These are phyloP conservation scores for Diglossa cyanea DNA, from an alignment of 2,797 vertebrate species.

Conservation along the genomic window DNA sequence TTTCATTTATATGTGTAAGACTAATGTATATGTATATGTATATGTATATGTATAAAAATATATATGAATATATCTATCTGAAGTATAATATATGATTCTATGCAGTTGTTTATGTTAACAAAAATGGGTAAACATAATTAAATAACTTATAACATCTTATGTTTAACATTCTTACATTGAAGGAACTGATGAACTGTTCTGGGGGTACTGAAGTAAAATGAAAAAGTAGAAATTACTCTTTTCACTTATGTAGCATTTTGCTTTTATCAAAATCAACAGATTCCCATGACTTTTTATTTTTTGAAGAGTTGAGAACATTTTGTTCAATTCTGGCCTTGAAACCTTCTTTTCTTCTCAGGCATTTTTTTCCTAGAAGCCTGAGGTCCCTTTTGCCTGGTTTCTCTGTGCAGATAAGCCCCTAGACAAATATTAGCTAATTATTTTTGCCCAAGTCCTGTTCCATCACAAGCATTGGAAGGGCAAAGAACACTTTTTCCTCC, in stretches of 20 bases:
- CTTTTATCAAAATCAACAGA: not conserved
- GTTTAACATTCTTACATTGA: not conserved
- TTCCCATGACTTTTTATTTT: not conserved
- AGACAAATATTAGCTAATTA: constrained; percentile 26
- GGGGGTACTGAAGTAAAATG: not conserved
- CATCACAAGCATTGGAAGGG: not conserved
- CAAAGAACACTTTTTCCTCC: constrained; percentile 4
- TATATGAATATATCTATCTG: not conserved
- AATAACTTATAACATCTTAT: not conserved
- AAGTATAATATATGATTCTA: not conserved
- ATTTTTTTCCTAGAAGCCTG: constrained; percentile 33
- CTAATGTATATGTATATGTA: not conserved
- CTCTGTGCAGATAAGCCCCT: not conserved
- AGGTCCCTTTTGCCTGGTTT: not conserved
- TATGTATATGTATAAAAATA: too few species aligned
- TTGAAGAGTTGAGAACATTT: not conserved
- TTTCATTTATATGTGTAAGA: not conserved
- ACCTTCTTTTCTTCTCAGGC: not conserved
- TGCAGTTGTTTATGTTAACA: not conserved
- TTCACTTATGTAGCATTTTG: not conserved
- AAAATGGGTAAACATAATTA: not conserved
- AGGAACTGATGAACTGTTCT: not conserved
- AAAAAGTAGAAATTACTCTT: not conserved
- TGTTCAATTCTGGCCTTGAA: not conserved
- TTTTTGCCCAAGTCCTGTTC: not conserved